These are phyloP conservation scores for Aphelenchoides avenae DNA, from an alignment of 1,140 invertebrate species.

Conservation along the genomic window DNA sequence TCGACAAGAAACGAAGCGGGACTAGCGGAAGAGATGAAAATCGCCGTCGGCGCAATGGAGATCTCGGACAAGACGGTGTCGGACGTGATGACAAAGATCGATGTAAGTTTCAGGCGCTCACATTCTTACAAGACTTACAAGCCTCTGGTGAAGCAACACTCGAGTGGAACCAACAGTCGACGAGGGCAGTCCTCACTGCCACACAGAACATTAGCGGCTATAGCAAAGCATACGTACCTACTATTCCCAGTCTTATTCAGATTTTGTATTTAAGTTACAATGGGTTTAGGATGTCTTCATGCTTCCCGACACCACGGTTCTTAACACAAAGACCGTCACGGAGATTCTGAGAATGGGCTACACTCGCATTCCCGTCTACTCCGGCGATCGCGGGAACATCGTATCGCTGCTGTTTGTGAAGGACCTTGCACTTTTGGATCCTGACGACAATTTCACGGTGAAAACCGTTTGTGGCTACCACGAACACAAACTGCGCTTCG, in stretches of 20 bases:
- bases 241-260: too few relatives aligned
- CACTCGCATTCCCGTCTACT: slow-evolving; percentile 86
- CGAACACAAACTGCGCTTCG: slow-evolving; percentile 87
- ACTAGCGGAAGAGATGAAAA: slow-evolving; percentile 62
- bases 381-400: slow-evolving; percentile 73
- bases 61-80: slow-evolving; percentile 62
- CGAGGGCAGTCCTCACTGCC: too few relatives aligned
- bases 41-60: slow-evolving; percentile 64
- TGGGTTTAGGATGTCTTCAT: slow-evolving; percentile 57
- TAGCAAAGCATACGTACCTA: too few relatives aligned
- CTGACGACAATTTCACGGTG: slow-evolving; percentile 60
- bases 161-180: too few relatives aligned
- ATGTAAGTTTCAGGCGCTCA: too few relatives aligned
- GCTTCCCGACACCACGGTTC: slow-evolving; percentile 54
- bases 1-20: slow-evolving; percentile 47
- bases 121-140: too few relatives aligned
- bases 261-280: too few relatives aligned
- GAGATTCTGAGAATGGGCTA: slow-evolving; percentile 90
- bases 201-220: too few relatives aligned
- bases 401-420: slow-evolving; percentile 92
- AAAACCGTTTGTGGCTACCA: slow-evolving; percentile 89
- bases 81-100: slow-evolving; percentile 64
- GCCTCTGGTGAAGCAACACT: too few relatives aligned
- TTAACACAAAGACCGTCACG: slow-evolving; percentile 71
- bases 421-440: slow-evolving; percentile 92